phyloP scores from a whole-genome alignment of 2,113 vertebrate genomes.

The Atlantisia rogersi region DNA sequence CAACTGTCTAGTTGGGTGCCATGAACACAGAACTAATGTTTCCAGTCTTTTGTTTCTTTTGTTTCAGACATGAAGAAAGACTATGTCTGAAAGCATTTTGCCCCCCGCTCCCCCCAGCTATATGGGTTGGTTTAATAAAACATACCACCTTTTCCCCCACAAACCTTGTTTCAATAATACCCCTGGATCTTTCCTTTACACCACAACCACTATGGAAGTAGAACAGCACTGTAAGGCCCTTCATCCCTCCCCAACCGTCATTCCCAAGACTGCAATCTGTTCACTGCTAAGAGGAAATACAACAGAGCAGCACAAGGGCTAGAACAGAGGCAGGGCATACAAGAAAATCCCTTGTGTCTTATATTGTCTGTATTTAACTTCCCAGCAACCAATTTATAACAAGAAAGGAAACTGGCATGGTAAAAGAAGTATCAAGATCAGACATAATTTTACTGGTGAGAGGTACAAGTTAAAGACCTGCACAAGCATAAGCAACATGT shows the following conservation, averaged over 20 bases:
- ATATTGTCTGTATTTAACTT: neutral
- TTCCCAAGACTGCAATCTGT: neutral
- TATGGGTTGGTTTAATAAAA: neutral
- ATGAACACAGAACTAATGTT: neutral
- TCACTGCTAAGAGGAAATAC: neutral
- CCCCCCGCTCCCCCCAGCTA: neutral
- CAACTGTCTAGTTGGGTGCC: neutral
- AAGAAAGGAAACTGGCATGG: neutral
- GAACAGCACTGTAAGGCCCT: neutral
- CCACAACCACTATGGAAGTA: neutral
- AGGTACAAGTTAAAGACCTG: neutral
- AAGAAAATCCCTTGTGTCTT: neutral
- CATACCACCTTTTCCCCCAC: neutral
- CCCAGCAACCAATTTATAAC: neutral
- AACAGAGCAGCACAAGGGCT: neutral
- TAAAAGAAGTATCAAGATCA: neutral
- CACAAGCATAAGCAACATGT: neutral
- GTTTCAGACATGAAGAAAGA: neutral
- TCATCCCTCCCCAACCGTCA: neutral
- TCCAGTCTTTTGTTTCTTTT: neutral
- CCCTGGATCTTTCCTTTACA: neutral
- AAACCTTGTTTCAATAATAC: neutral
- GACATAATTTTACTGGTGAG: neutral
- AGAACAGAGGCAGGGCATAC: neutral
- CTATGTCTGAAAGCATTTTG: neutral